Evolutionary conservation across 2,888 invertebrate genomes (phyloP).

Genomic region (Crioceris asparagi): DNA sequence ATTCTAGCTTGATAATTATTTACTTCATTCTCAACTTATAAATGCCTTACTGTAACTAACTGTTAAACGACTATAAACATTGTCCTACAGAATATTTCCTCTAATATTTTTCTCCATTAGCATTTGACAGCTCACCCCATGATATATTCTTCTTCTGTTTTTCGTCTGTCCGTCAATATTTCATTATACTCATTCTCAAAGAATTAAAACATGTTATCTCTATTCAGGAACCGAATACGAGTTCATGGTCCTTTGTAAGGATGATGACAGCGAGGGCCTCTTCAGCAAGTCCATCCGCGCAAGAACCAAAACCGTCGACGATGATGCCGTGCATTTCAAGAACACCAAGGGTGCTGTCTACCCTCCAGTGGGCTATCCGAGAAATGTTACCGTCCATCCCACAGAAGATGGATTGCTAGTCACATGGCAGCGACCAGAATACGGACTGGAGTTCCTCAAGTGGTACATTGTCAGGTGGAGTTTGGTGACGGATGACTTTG

Average conservation of each 20-base stretch:
- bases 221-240: constrained; percentile 64
- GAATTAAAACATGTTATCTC: too few species aligned
- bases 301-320: constrained; percentile 50
- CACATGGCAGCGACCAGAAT: constrained; percentile 58
- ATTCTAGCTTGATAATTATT: too few species aligned
- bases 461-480: constrained; percentile 60
- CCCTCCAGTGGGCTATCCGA: constrained; percentile 46
- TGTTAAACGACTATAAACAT: too few species aligned
- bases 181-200: too few species aligned
- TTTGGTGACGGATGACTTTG: constrained; percentile 48
- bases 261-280: constrained; percentile 78
- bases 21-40: too few species aligned
- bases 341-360: constrained; percentile 17
- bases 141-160: too few species aligned
- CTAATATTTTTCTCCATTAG: too few species aligned
- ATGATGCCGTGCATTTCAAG: constrained; percentile 12
- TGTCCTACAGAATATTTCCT: too few species aligned
- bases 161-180: too few species aligned
- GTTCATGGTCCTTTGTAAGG: constrained; percentile 81
- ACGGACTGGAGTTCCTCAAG: constrained; percentile 45
- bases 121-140: too few species aligned
- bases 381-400: constrained; percentile 59
- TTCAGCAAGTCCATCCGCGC: constrained; percentile 75
- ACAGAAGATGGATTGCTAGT: constrained; percentile 67
- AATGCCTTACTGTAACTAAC: too few species aligned